Percentiles rank a stretch among this genome's conserved stretches.
Conservation (phyloP, 2,113 vertebrate genomes). For the Crotalus viridis region DNA sequence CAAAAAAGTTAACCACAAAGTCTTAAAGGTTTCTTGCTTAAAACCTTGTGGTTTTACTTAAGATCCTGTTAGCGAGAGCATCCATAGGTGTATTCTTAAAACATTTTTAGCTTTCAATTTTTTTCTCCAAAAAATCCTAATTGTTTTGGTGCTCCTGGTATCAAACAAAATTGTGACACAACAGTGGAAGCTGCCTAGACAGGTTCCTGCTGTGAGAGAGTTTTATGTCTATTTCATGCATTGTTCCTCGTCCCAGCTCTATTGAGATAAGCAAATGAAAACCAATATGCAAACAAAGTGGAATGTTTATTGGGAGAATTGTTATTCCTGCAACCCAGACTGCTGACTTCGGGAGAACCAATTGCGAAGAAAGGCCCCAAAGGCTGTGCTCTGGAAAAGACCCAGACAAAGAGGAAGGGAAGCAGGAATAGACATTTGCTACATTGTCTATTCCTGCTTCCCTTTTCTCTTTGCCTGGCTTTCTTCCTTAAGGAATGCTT, state of each 20-base stretch:
- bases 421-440: constrained; percentile 4
- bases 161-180: no score
- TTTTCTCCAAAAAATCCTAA: no score
- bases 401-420: not conserved
- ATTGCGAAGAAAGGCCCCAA: not conserved
- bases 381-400: not conserved
- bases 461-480: not conserved
- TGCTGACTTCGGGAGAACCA: not conserved
- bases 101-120: no score
- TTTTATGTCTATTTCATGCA: no score
- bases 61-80: no score
- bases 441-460: not conserved
- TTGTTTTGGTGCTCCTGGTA: no score
- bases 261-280: not conserved
- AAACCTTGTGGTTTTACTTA: no score
- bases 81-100: no score
- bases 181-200: no score
- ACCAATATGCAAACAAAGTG: not conserved
- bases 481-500: not conserved
- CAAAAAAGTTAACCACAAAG: no score
- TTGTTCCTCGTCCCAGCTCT: not conserved
- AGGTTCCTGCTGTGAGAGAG: no score
- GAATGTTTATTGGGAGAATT: not conserved
- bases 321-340: not conserved
- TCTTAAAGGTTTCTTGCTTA: no score